These are phyloP conservation scores for Amiota minor DNA, from an alignment of 2,888 invertebrate species.

Conservation along the genomic window DNA sequence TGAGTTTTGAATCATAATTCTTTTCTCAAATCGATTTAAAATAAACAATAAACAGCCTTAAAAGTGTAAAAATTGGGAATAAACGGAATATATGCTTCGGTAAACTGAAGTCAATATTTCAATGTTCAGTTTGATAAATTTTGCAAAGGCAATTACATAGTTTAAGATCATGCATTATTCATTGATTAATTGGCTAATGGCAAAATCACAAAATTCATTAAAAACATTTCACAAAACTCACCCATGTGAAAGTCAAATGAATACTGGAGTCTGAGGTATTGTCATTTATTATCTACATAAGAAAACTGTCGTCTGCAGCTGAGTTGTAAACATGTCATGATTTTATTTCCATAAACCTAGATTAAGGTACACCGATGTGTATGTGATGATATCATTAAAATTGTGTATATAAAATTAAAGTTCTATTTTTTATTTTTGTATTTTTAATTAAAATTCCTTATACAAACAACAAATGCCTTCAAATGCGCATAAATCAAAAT, in stretches of 20 bases:
- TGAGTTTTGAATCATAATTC: too few relatives aligned
- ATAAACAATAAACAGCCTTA: too few relatives aligned
- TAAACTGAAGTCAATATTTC: too few relatives aligned
- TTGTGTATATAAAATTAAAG: conserved; percentile 1
- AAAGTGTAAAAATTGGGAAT: too few relatives aligned
- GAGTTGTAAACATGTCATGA: background rate
- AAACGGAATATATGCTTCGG: too few relatives aligned
- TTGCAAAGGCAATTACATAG: conserved; percentile 21
- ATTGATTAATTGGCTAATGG: conserved; percentile 10
- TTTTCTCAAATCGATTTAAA: too few relatives aligned
- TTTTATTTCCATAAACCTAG: background rate
- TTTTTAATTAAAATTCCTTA: conserved; percentile 60
- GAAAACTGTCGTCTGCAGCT: conserved; percentile 25
- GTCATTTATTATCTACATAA: conserved; percentile 27
- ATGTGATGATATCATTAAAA: conserved; percentile 9
- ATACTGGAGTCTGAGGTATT: background rate
- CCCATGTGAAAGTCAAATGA: background rate
- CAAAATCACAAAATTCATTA: background rate
- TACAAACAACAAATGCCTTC: conserved; percentile 62
- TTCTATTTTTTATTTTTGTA: background rate
- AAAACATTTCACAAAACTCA: background rate
- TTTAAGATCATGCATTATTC: background rate
- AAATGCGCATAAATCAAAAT: conserved; percentile 64
- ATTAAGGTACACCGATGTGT: background rate
- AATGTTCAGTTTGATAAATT: background rate